A percentile compares a stretch with the other conserved stretches of the same genome.
These are phyloP conservation scores for Babylonia areolata DNA, from an alignment of 1,140 invertebrate genomes.

Conservation along the genomic window DNA sequence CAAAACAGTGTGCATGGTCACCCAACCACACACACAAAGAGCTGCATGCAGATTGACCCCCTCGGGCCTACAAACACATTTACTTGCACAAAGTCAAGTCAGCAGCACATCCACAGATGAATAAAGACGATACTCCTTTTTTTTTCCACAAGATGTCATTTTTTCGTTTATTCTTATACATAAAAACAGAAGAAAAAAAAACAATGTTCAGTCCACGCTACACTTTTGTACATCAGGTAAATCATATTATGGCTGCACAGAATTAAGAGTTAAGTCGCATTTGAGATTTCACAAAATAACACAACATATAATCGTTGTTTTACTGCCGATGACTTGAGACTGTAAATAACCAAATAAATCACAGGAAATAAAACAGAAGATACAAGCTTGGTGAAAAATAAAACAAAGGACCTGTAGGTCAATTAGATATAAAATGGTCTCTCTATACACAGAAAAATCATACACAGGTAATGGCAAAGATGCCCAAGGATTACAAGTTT, in stretches of 20 bases:
- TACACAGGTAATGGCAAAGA: too few relatives aligned
- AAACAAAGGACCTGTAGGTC: background rate
- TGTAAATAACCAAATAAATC: background rate
- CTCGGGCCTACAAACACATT: too few relatives aligned
- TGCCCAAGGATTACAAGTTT: too few relatives aligned
- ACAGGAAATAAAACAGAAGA: background rate
- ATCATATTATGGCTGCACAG: slow-evolving; percentile 1
- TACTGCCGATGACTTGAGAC: background rate
- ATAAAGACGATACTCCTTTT: too few relatives aligned
- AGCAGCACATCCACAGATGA: too few relatives aligned
- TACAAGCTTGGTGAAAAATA: background rate
- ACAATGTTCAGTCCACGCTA: background rate
- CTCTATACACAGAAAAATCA: too few relatives aligned
- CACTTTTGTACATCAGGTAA: background rate
- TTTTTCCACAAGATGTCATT: background rate
- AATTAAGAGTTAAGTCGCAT: background rate
- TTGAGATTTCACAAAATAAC: background rate
- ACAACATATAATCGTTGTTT: background rate
- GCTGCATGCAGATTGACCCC: too few relatives aligned
- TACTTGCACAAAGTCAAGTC: too few relatives aligned
- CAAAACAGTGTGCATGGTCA: too few relatives aligned
- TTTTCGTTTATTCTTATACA: background rate
- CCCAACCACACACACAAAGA: too few relatives aligned
- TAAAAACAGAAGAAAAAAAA: background rate
- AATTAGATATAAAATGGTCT: background rate